Evolutionary conservation across 2,113 vertebrate genomes (phyloP), one percentile per base, ranked within the genome.

Genomic region (Aramus guarauna): DNA sequence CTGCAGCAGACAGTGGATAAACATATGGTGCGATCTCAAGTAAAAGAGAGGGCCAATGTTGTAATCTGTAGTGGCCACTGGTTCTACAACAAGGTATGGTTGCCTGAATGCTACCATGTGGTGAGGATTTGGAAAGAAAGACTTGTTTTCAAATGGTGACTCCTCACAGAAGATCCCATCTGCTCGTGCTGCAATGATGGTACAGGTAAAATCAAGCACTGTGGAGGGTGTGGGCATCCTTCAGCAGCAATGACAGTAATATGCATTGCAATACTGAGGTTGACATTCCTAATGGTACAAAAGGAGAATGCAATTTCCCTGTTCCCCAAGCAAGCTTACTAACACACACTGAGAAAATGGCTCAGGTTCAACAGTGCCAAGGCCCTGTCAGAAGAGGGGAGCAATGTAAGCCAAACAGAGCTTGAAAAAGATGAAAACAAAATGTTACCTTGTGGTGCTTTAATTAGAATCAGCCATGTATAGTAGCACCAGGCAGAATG

Each of bases 21-120:
- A 66, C 11, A 21, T 16, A 23, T 2, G 2, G 32, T 48, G 2
- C 0, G 1, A 39, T n/a, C 39, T 60, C 41, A 45, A 78, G 32
- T n/a, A 50, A 55, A 71, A 72, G 45, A 73, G 19, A 82, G 24
- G 53, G 55, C 59, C 14, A 39, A 55, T 32, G 53, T 56, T 2
- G 2, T 37, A n/a, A 37, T 32, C 13, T 72, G 24, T 26, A 77
- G 37, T 9, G 23, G 50, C 19, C 56, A 30, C 27, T 71, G 29
- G 37, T 39, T 71, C 41, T 50, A 34, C 19, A 52, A 58, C 5
- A 62, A 69, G n/a, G 30, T 56, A 41, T 29, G 22, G 15, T 17
- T 76, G 56, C 30, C 50, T 71, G 30, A 64, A 53, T 94, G 52
- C 21, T 39, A 55, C 27, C 39, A 6, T 2, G 1, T 24, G 58